A percentile compares a stretch with the other conserved stretches of the same genome.
Conservation (phyloP, 2,888 invertebrate genomes). For the Syrphus vitripennis region DNA sequence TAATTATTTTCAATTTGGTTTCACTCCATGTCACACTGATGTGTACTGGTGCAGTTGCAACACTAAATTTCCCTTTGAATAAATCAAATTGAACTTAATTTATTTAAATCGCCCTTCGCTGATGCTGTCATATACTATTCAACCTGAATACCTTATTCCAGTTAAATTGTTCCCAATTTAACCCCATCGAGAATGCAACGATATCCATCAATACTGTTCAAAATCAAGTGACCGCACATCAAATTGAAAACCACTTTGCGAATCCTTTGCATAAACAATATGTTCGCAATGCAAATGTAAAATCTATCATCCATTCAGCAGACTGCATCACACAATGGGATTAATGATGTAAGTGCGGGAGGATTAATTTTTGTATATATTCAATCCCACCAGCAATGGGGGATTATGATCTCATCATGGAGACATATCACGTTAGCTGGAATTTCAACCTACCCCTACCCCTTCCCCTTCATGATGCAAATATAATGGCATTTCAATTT, state of each 20-base stretch:
- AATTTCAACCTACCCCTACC: not conserved
- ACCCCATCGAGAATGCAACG: not conserved
- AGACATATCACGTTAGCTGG: not conserved
- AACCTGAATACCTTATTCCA: not conserved
- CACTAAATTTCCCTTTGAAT: not conserved
- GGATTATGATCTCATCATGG: constrained; percentile 10
- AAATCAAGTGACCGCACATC: constrained; percentile 23
- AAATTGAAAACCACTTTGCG: constrained; percentile 11
- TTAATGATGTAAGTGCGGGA: constrained; percentile 6
- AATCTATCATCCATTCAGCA: not conserved
- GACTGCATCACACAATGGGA: not conserved
- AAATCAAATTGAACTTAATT: not conserved
- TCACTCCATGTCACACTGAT: too few species aligned
- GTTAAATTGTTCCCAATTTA: not conserved
- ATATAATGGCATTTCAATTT: not conserved
- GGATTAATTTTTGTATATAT: not conserved
- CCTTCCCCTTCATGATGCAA: not conserved
- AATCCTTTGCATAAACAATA: constrained; percentile 38
- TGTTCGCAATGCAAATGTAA: constrained; percentile 15
- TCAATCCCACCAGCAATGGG: too few species aligned
- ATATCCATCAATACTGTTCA: not conserved
- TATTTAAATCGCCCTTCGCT: not conserved
- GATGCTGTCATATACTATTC: not conserved
- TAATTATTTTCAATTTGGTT: too few species aligned
- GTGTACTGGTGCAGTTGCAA: too few species aligned